These are phyloP conservation scores for Rhyzopertha dominica DNA, from an alignment of 1,140 invertebrate genomes.

Conservation along the genomic window DNA sequence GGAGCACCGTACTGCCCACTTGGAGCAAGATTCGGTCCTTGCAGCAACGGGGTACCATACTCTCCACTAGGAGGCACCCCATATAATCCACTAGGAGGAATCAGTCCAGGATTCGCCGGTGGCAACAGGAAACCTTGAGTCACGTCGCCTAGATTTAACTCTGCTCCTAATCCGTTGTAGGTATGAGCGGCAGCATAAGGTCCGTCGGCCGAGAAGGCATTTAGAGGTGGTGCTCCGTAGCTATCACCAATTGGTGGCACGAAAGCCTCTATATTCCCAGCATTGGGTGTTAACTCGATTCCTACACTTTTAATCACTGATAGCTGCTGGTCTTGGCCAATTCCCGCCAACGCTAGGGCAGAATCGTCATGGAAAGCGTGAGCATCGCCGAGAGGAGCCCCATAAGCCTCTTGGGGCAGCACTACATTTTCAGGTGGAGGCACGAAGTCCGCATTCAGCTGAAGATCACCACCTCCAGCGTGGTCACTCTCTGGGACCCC, in stretches of 20 bases:
- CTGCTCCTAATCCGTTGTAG: slow-evolving; percentile 14
- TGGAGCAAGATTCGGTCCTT: slow-evolving; percentile 45
- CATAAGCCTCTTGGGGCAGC: slow-evolving; percentile 15
- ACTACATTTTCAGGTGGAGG: slow-evolving; percentile 44
- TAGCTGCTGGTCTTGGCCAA: too few species aligned
- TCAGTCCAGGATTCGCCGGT: slow-evolving; percentile 47
- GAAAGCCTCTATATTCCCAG: too few species aligned
- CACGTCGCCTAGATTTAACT: background rate
- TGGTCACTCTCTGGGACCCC: slow-evolving; percentile 34
- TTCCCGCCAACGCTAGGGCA: too few species aligned
- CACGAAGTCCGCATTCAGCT: slow-evolving; percentile 39
- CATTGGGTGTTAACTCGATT: too few species aligned
- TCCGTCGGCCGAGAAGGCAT: slow-evolving; percentile 47
- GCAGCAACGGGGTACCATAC: slow-evolving; percentile 52
- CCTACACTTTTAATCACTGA: too few species aligned
- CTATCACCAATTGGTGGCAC: slow-evolving; percentile 44
- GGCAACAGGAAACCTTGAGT: slow-evolving; percentile 26
- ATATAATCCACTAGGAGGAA: slow-evolving; percentile 53
- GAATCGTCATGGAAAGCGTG: too few species aligned
- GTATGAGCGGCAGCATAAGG: slow-evolving; percentile 48
- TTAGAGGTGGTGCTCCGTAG: slow-evolving; percentile 50
- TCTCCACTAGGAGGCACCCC: slow-evolving; percentile 50
- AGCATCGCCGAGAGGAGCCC: slow-evolving; percentile 9
- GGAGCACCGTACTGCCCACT: slow-evolving; percentile 50
- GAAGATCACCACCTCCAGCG: slow-evolving; percentile 41